Conservation (phyloP, 2,888 invertebrate species). For the Melanostoma mellinum region DNA sequence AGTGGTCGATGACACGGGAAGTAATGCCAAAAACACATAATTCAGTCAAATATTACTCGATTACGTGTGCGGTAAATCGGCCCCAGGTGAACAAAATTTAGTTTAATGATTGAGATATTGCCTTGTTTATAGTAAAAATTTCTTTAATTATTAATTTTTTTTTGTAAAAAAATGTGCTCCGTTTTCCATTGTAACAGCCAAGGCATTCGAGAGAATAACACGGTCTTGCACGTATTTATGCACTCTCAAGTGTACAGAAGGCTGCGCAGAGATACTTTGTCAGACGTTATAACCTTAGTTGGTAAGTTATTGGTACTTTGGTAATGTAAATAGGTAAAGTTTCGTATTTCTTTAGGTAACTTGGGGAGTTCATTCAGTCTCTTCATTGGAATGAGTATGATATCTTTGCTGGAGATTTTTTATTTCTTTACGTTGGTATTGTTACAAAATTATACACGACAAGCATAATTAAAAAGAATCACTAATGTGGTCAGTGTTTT, state of each 20-base stretch:
- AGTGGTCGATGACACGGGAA: too few relatives aligned
- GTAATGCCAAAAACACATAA: too few relatives aligned
- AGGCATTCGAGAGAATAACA: slow-evolving; percentile 75
- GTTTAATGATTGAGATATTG: too few relatives aligned
- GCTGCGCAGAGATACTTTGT: slow-evolving; percentile 84
- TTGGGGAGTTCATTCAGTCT: slow-evolving; percentile 85
- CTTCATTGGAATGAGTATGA: slow-evolving; percentile 84
- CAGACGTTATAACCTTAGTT: slow-evolving; percentile 82
- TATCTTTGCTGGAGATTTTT: slow-evolving; percentile 83
- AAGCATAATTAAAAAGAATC: slow-evolving; percentile 68
- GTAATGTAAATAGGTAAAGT: not conserved
- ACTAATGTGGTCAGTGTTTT: too few relatives aligned
- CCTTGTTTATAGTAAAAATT: too few relatives aligned
- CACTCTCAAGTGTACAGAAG: slow-evolving; percentile 82
- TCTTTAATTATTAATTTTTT: too few relatives aligned
- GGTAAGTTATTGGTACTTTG: slow-evolving; percentile 74
- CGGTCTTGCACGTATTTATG: slow-evolving; percentile 82
- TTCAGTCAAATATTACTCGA: too few relatives aligned
- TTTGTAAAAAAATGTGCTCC: too few relatives aligned
- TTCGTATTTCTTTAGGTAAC: slow-evolving; percentile 82
- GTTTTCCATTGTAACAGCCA: slow-evolving; percentile 71
- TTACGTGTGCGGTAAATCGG: too few relatives aligned
- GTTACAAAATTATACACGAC: slow-evolving; percentile 76
- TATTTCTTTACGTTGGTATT: slow-evolving; percentile 82
- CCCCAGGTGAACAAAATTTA: too few relatives aligned